Base-by-base conservation (phyloP, 2,113 vertebrate species). In the Chitala chitala region DNA sequence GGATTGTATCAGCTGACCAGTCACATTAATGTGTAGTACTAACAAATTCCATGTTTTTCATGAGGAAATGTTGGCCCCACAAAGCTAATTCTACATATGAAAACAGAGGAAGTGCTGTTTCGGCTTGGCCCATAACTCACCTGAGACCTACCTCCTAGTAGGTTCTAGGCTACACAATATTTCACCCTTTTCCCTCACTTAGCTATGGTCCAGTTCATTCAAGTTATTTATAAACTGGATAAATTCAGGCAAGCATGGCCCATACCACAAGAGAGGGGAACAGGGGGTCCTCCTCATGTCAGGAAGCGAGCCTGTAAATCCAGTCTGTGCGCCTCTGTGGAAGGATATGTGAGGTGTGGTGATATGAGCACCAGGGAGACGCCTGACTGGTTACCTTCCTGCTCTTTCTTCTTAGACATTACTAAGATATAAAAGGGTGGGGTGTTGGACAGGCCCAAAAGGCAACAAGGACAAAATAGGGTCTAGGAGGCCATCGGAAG, bases 1-100 rank as follows among this genome's bases (percentile, higher is more conserved):
- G 76, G 72, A 76, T 82, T 56, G 75, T 71, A 74, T 69, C 72
- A 74, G 77, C 74, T 82, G 74, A 79, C 72, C 59, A 59, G 26
- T 29, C 24, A 13, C 55, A 9, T 58, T 31, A 13, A 58, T 10
- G 31, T 24, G 24, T 51, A 33, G 31, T 46, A 33, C 3, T 13
- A 69, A 31, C 24, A 44, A 29, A 46, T 17, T 33, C 5, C 4
- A 22, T 51, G 24, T 31, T 54, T 78, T 74, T 74, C 75, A 78
- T 73, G n/a, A n/a, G 74, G 77, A 78, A 77, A 78, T 53, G 17
- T 55, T 17, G 65, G 15, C 66, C 10, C 24, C 29, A 33, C 29
- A 24, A 26, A 33, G 24, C 13, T 46, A 9, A 15, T 17, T 71
- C 17, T 71, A 9, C 33, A 38, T 46, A 51, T 4, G 50, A 71